These are phyloP conservation scores for Hydraecia micacea DNA, from an alignment of 2,888 invertebrate genomes.

Conservation along the genomic window DNA sequence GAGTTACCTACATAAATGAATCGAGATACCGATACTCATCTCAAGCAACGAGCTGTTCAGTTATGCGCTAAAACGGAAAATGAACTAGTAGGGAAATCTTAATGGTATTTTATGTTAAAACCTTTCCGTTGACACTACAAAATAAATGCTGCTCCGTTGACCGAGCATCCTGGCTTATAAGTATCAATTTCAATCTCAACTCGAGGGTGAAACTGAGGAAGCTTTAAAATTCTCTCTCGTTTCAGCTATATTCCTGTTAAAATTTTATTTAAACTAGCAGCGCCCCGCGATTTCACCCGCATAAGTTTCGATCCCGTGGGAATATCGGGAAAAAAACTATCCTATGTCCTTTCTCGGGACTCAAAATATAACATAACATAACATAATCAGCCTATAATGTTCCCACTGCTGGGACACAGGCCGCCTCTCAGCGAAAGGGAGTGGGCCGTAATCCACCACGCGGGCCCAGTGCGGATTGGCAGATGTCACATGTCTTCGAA, in stretches of 20 bases:
- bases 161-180: conserved; percentile 57
- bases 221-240: conserved; percentile 20
- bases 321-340: too few relatives aligned
- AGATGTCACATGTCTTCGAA: too few relatives aligned
- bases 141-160: conserved; percentile 47
- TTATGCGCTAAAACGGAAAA: conserved; percentile 22
- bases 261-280: conserved; percentile 18
- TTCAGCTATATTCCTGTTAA: conserved; percentile 23
- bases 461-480: too few relatives aligned
- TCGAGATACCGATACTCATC: not conserved
- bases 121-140: conserved; percentile 36
- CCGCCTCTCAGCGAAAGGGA: too few relatives aligned
- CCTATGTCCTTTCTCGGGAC: too few relatives aligned
- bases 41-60: not conserved
- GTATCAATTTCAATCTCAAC: conserved; percentile 58
- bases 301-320: too few relatives aligned
- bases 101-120: conserved; percentile 42
- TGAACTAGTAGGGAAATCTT: conserved; percentile 30
- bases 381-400: too few relatives aligned
- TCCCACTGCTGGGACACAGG: too few relatives aligned
- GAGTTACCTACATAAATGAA: not conserved
- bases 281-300: too few relatives aligned
- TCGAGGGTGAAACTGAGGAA: conserved; percentile 33
- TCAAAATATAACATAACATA: too few relatives aligned
- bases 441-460: too few relatives aligned